Conservation (phyloP, 1,140 invertebrate species). For the Drosophila cardini region DNA sequence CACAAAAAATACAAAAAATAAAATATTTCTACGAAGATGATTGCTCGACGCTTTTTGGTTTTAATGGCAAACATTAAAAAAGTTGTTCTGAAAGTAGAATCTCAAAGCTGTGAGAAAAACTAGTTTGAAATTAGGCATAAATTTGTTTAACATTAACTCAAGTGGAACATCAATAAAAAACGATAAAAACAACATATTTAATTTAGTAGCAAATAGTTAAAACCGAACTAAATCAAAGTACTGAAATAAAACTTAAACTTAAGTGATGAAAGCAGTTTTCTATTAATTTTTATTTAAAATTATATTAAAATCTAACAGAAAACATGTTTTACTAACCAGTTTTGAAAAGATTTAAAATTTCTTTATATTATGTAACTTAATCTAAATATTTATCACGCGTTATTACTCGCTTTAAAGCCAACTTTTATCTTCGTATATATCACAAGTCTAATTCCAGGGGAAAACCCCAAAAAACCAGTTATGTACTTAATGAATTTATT, state of each 20-base stretch:
- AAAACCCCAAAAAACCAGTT: constrained; percentile 11
- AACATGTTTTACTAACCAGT: no score
- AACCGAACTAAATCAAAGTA: no score
- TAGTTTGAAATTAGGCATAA: constrained; percentile 39
- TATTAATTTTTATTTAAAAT: no score
- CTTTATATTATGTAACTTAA: no score
- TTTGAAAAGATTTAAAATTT: no score
- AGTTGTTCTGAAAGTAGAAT: constrained; percentile 54
- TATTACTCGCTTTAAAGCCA: background rate
- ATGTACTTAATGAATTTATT: constrained; percentile 1
- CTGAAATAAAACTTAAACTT: background rate
- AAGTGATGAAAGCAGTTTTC: no score
- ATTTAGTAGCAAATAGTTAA: no score
- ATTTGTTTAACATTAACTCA: constrained; percentile 29
- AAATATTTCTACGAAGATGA: constrained; percentile 16
- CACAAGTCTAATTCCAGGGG: background rate
- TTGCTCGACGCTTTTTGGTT: background rate
- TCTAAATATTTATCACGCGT: background rate
- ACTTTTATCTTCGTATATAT: background rate
- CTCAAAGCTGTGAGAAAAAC: constrained; percentile 26
- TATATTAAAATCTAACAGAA: no score
- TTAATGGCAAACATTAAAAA: constrained; percentile 31
- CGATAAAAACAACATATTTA: background rate
- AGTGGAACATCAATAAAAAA: constrained; percentile 35
- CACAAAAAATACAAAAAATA: no score